Base-by-base conservation (phyloP, 2,888 invertebrate genomes). In the Conus canariensis region DNA sequence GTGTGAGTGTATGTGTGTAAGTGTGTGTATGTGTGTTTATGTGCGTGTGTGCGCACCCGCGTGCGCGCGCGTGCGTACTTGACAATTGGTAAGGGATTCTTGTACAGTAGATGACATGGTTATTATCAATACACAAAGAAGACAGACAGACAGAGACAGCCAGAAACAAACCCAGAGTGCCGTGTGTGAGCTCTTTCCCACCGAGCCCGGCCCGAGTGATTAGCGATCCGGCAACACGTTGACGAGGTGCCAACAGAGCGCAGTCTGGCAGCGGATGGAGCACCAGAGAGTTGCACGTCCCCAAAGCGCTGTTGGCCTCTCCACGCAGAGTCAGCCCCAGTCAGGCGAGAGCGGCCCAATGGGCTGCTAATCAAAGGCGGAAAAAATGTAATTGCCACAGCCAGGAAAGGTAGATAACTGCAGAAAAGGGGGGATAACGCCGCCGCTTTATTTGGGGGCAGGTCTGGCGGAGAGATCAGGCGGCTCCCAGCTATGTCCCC, bases 171-270 rank as follows among this genome's bases (percentile, higher is more conserved):
- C 56, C 45, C 45, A 45, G 45, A 45, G 45, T 45, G 45, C 45
- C 45, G 45, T 45, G 45, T 45, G 45, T 45, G 60, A 16, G 60
- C 85, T 85, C 85, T 89, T 90, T 90, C 87, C 64, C 90, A 90
- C 77, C 58, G 80, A 25, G 77, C 45, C 45, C 45, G 77, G 90
- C 45, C 45, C 77, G 45, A 90, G 90, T n/a, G 80, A 87, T 90
- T 90, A 90, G 90, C 86, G 77, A 30, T 59, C 70, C 85, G 59
- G 89, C 67, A 74, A 59, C 85, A 89, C 85, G 74, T 85, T 85
- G 87, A 87, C 45, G 82, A 60, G 67, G 86, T 87, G 86, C 86
- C 85, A 60, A 74, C 90, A 80, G 74, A 58, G 59, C 77, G 22
- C 45, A 16, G 56, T 77, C 77, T 90, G 19, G 9, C 74, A n/a